Percentiles rank a stretch among this genome's conserved stretches.
phyloP scores from a whole-genome alignment of 2,888 invertebrate species.

The Scaptomyza polygonia region DNA sequence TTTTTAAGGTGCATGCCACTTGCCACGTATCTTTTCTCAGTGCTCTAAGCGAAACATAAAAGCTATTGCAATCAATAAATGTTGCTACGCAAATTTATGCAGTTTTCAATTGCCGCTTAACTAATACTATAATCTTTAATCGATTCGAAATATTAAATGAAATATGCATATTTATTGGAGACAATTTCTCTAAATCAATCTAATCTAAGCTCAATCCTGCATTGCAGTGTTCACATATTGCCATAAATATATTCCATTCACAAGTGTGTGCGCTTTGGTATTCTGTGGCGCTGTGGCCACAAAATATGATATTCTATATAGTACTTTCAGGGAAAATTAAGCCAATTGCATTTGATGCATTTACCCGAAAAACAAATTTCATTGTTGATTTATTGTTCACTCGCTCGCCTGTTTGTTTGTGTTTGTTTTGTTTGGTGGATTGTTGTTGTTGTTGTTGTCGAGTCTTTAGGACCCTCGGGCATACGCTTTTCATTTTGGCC shows the following conservation, averaged over 20 bases:
- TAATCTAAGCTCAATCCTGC: slow-evolving; percentile 12
- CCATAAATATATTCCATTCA: slow-evolving; percentile 41
- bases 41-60: neutral
- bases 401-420: slow-evolving; percentile 37
- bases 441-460: slow-evolving; percentile 14
- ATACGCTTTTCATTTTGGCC: slow-evolving; percentile 48
- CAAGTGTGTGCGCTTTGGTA: slow-evolving; percentile 6
- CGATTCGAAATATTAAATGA: neutral
- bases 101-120: neutral
- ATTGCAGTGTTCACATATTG: slow-evolving; percentile 30
- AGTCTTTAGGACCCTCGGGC: slow-evolving; percentile 11
- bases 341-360: slow-evolving; percentile 67
- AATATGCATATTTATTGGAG: neutral
- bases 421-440: slow-evolving; percentile 27
- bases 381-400: slow-evolving; percentile 65
- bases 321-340: slow-evolving; percentile 45
- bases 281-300: slow-evolving; percentile 40
- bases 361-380: slow-evolving; percentile 63
- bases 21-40: neutral
- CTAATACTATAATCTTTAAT: neutral
- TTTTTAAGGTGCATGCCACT: neutral
- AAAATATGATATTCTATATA: slow-evolving; percentile 55
- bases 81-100: neutral
- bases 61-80: neutral
- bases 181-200: neutral